Conservation (phyloP, 2,888 invertebrate species). For the Ennomos fuscantarius region DNA sequence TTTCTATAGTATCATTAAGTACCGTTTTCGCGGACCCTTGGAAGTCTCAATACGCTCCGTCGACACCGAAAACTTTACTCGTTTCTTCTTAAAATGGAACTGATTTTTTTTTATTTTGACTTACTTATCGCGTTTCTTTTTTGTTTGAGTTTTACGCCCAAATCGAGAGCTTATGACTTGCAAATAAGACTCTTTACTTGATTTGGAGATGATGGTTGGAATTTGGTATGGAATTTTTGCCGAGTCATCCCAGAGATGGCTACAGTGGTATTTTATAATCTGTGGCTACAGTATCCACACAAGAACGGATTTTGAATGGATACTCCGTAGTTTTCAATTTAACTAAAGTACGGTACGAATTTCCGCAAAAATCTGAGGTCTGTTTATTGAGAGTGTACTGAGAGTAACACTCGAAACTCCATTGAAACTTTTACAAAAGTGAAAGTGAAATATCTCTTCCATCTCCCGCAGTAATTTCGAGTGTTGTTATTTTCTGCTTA, state of each 20-base stretch:
- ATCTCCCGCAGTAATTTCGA: constrained; percentile 33
- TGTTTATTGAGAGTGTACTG: constrained; percentile 9
- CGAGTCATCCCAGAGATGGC: no score
- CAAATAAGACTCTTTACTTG: constrained; percentile 29
- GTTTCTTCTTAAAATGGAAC: constrained; percentile 24
- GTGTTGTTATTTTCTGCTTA: constrained; percentile 32
- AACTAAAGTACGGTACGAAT: not conserved
- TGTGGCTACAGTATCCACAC: no score
- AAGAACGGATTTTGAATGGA: not conserved
- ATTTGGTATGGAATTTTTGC: not conserved
- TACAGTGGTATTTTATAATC: no score
- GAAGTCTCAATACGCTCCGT: constrained; percentile 13
- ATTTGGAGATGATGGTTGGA: constrained; percentile 2
- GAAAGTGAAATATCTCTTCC: constrained; percentile 39
- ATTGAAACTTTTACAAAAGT: constrained; percentile 39
- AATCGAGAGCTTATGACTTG: constrained; percentile 26
- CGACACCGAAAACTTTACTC: constrained; percentile 27
- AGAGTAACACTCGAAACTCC: constrained; percentile 27
- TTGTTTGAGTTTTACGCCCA: constrained; percentile 31
- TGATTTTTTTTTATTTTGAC: constrained; percentile 30
- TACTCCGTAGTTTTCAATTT: constrained; percentile 3
- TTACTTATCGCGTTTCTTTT: constrained; percentile 31
- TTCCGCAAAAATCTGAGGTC: constrained; percentile 4
- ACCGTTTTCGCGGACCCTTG: constrained; percentile 2
- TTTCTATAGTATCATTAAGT: no score